Evolutionary conservation across 2,797 vertebrate species (phyloP).

Genomic region (Spinibarbus caldwelli): DNA sequence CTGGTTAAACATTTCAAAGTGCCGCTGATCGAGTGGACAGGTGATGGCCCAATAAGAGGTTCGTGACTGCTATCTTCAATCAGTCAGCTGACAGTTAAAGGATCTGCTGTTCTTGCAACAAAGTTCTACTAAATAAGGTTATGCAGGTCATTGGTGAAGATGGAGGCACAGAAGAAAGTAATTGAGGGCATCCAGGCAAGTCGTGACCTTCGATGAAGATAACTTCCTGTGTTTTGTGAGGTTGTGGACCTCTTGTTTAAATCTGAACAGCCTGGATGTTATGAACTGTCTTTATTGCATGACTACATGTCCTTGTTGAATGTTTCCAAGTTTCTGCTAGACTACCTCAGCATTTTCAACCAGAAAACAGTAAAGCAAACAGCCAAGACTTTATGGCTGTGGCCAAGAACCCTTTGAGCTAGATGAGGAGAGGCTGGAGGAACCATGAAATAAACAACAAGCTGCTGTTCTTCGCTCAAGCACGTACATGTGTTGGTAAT

Average conservation of each 20-base stretch:
- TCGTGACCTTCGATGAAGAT: neutral
- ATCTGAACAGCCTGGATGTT: neutral
- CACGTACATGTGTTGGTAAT: neutral
- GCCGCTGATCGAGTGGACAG: slow-evolving; percentile 30
- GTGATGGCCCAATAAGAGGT: neutral
- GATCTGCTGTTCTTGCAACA: neutral
- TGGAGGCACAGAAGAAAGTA: neutral
- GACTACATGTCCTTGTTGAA: neutral
- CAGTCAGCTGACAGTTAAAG: neutral
- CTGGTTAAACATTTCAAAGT: slow-evolving; percentile 39
- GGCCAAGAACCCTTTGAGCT: neutral
- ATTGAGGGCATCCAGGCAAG: slow-evolving; percentile 3
- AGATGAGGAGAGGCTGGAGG: neutral
- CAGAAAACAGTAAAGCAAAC: neutral
- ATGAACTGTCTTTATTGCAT: neutral
- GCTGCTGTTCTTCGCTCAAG: neutral
- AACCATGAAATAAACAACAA: neutral
- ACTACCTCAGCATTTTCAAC: neutral
- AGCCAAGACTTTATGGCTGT: neutral
- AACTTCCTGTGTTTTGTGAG: slow-evolving; percentile 5
- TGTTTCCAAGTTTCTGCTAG: neutral
- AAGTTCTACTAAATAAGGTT: neutral
- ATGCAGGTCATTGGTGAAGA: neutral
- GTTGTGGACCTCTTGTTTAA: neutral
- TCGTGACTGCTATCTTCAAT: neutral